Conservation (phyloP, 1,140 invertebrate species). For the Nixonia krombeini region DNA sequence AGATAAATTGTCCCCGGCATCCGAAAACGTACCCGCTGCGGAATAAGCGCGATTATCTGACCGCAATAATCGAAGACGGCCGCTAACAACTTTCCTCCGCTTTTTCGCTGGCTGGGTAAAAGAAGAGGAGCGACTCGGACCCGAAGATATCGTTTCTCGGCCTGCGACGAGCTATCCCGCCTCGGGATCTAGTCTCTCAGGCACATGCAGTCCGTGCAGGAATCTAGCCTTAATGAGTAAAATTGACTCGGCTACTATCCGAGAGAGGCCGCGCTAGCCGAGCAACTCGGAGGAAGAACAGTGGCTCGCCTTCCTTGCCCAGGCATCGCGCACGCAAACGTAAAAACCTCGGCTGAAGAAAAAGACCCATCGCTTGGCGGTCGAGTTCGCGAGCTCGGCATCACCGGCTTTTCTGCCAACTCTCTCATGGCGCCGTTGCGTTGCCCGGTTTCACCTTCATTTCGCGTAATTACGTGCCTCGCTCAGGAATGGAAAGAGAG, state of each 20-base stretch:
- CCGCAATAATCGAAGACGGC: too few species aligned
- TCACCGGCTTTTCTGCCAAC: slow-evolving; percentile 36
- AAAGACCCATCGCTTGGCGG: slow-evolving; percentile 45
- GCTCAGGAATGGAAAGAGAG: too few species aligned
- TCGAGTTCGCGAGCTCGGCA: slow-evolving; percentile 32
- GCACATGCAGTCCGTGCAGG: slow-evolving; percentile 60
- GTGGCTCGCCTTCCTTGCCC: slow-evolving; percentile 18
- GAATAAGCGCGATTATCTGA: too few species aligned
- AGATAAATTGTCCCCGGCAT: too few species aligned
- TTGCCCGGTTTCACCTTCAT: slow-evolving; percentile 40
- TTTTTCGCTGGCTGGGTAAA: slow-evolving; percentile 30
- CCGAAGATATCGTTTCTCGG: slow-evolving; percentile 43
- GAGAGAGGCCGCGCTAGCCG: slow-evolving; percentile 22
- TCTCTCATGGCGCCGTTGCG: slow-evolving; percentile 39
- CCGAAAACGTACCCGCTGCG: too few species aligned
- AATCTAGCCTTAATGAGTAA: slow-evolving; percentile 71
- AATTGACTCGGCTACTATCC: slow-evolving; percentile 54
- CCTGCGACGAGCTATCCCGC: slow-evolving; percentile 56
- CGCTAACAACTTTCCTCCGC: neutral
- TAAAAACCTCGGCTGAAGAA: slow-evolving; percentile 42
- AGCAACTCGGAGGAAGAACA: slow-evolving; percentile 7
- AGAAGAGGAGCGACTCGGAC: slow-evolving; percentile 27
- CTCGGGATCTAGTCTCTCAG: slow-evolving; percentile 59
- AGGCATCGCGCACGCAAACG: slow-evolving; percentile 44
- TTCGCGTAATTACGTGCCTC: slow-evolving; percentile 26